phyloP scores from a whole-genome alignment of 2,888 invertebrate genomes.

The Cephus spinipes region DNA sequence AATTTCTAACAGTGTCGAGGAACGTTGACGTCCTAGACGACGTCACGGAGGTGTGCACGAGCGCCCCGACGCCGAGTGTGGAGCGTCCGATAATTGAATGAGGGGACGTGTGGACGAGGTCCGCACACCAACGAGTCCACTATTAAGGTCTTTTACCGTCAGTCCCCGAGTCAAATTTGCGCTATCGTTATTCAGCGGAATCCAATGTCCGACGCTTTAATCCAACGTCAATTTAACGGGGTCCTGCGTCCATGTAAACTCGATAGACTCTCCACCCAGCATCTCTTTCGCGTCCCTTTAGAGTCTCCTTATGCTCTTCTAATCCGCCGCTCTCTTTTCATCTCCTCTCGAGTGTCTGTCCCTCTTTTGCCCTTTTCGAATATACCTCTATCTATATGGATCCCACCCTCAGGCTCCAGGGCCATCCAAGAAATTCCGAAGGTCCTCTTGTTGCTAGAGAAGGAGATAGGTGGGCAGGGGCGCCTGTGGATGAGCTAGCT shows the following conservation, averaged over 20 bases:
- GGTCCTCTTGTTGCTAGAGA: not conserved
- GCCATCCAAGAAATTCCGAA: not conserved
- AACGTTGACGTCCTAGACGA: not conserved
- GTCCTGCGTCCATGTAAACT: not conserved
- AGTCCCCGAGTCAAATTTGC: constrained; percentile 14
- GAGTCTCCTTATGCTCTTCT: not conserved
- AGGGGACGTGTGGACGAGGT: constrained; percentile 50
- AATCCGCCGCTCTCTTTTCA: not conserved
- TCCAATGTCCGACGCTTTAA: constrained; percentile 20
- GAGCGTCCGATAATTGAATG: constrained; percentile 55
- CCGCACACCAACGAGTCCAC: constrained; percentile 46
- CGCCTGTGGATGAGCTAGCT: not conserved
- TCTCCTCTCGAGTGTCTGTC: not conserved
- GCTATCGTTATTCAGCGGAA: constrained; percentile 46
- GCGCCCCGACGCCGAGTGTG: constrained; percentile 19
- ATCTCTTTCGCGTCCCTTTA: constrained; percentile 1
- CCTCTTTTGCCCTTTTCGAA: not conserved
- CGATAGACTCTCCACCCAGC: not conserved
- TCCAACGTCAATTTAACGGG: constrained; percentile 11
- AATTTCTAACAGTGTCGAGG: constrained; percentile 12
- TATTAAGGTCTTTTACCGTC: constrained; percentile 44
- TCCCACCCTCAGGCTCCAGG: not conserved
- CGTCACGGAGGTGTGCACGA: not conserved
- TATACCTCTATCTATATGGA: not conserved
- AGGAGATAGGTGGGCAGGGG: not conserved